Evolutionary conservation across 30 jellyfish, hydroid and myxozoan species (phyloP), one percentile per base, ranked within the genome.

Genomic region (Pelagia noctiluca): DNA sequence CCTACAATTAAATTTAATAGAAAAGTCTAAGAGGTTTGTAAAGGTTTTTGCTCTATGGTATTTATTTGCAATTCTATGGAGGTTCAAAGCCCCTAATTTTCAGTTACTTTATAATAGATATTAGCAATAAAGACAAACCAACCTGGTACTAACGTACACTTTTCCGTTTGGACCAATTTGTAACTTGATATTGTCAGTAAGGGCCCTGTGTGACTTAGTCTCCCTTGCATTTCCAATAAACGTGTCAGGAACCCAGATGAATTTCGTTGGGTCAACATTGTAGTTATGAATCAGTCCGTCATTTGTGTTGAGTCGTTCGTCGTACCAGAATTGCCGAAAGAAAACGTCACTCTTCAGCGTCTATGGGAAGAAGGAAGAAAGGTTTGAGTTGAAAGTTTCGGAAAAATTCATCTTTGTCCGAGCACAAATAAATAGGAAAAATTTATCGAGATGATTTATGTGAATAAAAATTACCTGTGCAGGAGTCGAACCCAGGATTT

Each of bases 231-330:
- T 84, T 30, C 88, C 48, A 4, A 71, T 50, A 33, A 74, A 84
- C 0, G 88, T 84, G 29, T 84, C 95, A 16, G 95, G 95, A 23
- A 74, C 88, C 95, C 95, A 84, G 70, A 84, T 48, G 19, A 50
- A 63, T 0, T 63, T 68, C 8, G 80, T 30, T 16, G 95, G 95
- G 26, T 73, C 84, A 12, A 63, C 42, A 26, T 66, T 67, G 74
- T 71, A 80, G 8, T 32, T 64, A 53, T 64, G 33, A 2, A 47
- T 21, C 7, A 33, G 11, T 34, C 34, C 72, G 21, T 72, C 76
- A 10, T 52, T 52, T 32, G 67, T 54, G 36, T 80, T 37, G 19
- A 80, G 90, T 22, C 90, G 46, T 32, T 68, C 83, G 37, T 80
- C 90, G 38, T 24, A 42, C 90, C 90, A 80, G 74, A 80, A 80